Percentiles rank a stretch among this genome's conserved stretches.
Evolutionary conservation across 2,888 invertebrate species (phyloP).

Genomic region (Quadriops clusia): DNA sequence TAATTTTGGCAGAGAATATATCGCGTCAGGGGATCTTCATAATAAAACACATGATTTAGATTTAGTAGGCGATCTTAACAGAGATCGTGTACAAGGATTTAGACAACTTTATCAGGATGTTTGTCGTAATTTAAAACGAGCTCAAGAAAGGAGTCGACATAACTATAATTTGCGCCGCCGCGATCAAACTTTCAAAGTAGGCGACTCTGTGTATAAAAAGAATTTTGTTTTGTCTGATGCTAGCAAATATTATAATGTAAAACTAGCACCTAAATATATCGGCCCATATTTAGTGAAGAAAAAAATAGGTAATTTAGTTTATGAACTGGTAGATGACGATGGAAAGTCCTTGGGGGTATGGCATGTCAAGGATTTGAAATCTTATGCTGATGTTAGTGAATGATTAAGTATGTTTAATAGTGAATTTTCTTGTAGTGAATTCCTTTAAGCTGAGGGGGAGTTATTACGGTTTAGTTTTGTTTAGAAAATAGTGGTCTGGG

Average conservation of each 20-base stretch:
- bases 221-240: conserved; percentile 8
- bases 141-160: conserved; percentile 1
- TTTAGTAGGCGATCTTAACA: background rate
- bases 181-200: background rate
- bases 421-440: too few relatives aligned
- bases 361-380: conserved; percentile 11
- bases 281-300: too few relatives aligned
- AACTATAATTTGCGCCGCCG: conserved; percentile 8
- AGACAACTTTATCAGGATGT: conserved; percentile 9
- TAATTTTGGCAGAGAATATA: conserved; percentile 12
- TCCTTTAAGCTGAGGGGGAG: too few relatives aligned
- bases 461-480: too few relatives aligned
- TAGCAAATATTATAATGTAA: conserved; percentile 3
- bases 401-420: too few relatives aligned
- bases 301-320: too few relatives aligned
- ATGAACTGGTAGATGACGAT: too few relatives aligned
- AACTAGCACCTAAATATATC: conserved; percentile 7
- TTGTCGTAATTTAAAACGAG: background rate
- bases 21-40: background rate
- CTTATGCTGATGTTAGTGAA: too few relatives aligned
- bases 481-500: too few relatives aligned
- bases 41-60: background rate
- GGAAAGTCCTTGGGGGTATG: conserved; percentile 7
- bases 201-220: conserved; percentile 7
- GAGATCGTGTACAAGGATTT: background rate